Evolutionary conservation across 2,113 vertebrate genomes (phyloP).

Genomic region (Colius striatus): DNA sequence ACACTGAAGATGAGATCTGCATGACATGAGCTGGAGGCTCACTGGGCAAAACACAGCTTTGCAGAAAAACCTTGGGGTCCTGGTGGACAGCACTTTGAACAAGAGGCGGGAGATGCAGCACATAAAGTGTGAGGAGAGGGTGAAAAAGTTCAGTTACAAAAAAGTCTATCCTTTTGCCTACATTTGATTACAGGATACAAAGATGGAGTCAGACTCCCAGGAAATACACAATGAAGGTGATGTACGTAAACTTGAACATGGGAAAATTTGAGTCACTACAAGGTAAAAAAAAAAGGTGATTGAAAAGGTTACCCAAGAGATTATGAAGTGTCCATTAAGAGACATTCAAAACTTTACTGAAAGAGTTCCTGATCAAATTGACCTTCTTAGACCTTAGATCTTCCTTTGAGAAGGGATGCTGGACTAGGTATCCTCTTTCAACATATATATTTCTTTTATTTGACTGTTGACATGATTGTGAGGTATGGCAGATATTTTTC

Average conservation of each 20-base stretch:
- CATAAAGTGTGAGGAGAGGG: neutral
- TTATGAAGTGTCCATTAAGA: neutral
- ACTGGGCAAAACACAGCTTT: neutral
- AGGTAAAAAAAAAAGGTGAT: neutral
- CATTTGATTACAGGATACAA: neutral
- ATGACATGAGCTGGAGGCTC: neutral
- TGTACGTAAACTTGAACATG: neutral
- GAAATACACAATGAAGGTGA: neutral
- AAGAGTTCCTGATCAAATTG: neutral
- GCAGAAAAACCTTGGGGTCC: neutral
- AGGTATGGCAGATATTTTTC: neutral
- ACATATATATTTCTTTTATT: neutral
- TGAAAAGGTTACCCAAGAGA: neutral
- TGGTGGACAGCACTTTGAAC: neutral
- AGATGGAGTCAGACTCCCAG: neutral
- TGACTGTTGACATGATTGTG: neutral
- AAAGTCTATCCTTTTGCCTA: neutral
- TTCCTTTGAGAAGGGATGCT: neutral
- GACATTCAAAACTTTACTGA: neutral
- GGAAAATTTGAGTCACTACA: neutral
- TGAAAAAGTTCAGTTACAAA: neutral
- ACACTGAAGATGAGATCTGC: neutral
- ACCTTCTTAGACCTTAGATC: neutral
- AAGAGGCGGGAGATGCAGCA: neutral
- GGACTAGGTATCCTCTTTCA: neutral